phyloP scores from a whole-genome alignment of 2,797 vertebrate genomes.

The Phoebastria nigripes region DNA sequence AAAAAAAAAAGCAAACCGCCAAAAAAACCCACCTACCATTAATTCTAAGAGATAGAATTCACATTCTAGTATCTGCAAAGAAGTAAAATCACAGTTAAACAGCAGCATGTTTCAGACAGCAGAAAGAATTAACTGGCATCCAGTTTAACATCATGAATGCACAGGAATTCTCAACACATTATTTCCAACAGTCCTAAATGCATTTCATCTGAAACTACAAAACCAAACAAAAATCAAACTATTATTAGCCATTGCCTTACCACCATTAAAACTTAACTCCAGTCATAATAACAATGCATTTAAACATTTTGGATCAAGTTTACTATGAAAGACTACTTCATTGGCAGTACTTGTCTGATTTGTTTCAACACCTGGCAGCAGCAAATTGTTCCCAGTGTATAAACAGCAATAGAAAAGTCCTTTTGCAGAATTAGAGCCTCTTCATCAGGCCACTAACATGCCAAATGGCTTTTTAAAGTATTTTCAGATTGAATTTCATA shows the following conservation, averaged over 20 bases:
- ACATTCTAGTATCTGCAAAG: constrained; percentile 94
- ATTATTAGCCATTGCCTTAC: background rate
- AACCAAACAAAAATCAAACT: background rate
- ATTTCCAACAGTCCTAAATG: background rate
- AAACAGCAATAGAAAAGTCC: background rate
- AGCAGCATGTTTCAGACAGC: background rate
- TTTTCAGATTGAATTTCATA: background rate
- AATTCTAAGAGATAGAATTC: constrained; percentile 99
- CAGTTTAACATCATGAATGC: background rate
- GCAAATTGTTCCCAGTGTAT: background rate
- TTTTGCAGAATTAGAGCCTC: background rate
- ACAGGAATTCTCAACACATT: background rate
- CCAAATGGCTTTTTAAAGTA: background rate
- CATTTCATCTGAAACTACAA: background rate
- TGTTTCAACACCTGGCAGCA: background rate
- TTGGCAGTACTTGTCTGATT: background rate
- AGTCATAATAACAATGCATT: background rate
- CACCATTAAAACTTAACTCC: background rate
- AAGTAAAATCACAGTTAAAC: constrained; percentile 55
- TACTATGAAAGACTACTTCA: background rate
- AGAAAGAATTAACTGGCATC: background rate
- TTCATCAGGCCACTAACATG: background rate
- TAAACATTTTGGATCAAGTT: background rate
- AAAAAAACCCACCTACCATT: constrained; percentile 84
- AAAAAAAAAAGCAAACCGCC: background rate